Conservation (phyloP, 92 coral and sea anemone genomes). For the Paramuricea clavata region DNA sequence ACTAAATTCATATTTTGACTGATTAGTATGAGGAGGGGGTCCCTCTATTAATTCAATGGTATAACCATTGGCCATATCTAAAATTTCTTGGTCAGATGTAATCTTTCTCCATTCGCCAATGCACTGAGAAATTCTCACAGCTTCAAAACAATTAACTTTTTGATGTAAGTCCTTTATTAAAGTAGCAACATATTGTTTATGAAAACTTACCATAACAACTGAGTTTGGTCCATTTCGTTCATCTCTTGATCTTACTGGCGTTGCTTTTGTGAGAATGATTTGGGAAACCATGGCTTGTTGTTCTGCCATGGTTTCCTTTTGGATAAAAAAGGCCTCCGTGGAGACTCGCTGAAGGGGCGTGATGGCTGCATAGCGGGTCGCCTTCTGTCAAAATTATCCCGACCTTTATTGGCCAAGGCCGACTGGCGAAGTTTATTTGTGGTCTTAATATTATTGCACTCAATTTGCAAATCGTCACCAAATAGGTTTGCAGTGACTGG, state of each 20-base stretch:
- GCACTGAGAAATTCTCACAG: background rate
- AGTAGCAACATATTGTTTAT: background rate
- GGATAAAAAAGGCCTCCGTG: constrained; percentile 7
- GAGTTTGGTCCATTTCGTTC: background rate
- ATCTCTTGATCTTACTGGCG: background rate
- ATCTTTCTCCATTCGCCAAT: background rate
- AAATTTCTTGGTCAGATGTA: constrained; percentile 7
- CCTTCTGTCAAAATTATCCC: too few species aligned
- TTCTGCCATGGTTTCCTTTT: constrained; percentile 10
- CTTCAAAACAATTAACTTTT: background rate
- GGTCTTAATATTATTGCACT: constrained; percentile 51
- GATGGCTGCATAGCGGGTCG: too few species aligned
- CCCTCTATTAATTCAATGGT: background rate
- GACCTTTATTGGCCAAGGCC: too few species aligned
- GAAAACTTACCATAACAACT: background rate
- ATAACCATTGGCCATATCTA: background rate
- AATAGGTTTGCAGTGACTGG: constrained; percentile 48
- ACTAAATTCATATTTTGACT: background rate
- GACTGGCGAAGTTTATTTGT: background rate
- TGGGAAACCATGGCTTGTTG: background rate
- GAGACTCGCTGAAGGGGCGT: background rate
- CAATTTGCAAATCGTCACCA: constrained; percentile 64
- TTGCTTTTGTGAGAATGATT: background rate
- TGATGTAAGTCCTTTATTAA: background rate
- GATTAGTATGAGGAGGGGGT: background rate